Conservation (phyloP, 1,140 invertebrate genomes). For the Dysdera silvatica region DNA sequence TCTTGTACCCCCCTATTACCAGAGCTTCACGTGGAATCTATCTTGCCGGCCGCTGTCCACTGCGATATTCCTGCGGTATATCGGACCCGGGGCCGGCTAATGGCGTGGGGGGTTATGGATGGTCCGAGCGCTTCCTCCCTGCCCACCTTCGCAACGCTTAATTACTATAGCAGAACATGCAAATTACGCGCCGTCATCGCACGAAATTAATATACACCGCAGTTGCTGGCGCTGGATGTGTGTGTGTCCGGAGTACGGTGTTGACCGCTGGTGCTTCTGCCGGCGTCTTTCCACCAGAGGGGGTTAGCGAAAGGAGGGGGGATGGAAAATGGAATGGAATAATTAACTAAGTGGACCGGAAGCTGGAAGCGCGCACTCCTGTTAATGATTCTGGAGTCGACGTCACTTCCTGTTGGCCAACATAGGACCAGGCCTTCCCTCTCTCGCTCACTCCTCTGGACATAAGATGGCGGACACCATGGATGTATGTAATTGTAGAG, state of each 20-base stretch:
- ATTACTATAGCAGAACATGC: conserved; percentile 31
- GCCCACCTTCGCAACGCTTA: conserved; percentile 15
- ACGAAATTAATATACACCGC: conserved; percentile 28
- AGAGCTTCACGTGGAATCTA: too few relatives aligned
- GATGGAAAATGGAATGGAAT: conserved; percentile 31
- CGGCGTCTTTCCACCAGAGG: background rate
- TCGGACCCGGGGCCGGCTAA: conserved; percentile 20
- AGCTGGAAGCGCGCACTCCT: conserved; percentile 25
- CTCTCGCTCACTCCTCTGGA: too few relatives aligned
- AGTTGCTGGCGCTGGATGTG: background rate
- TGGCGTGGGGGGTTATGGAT: conserved; percentile 22
- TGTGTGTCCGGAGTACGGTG: background rate
- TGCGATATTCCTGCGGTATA: conserved; percentile 4
- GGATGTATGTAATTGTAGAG: too few relatives aligned
- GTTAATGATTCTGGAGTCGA: conserved; percentile 27
- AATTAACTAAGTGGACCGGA: conserved; percentile 31
- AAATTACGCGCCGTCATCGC: conserved; percentile 30
- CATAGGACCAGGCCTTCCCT: too few relatives aligned
- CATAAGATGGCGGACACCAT: too few relatives aligned
- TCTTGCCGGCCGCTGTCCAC: background rate
- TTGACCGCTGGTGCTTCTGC: conserved; percentile 2
- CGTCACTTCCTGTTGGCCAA: conserved; percentile 27
- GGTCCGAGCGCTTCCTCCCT: background rate
- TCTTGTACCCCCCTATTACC: too few relatives aligned
- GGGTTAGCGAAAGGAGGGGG: too few relatives aligned